These are phyloP conservation scores for Melitaea cinxia DNA, from an alignment of 1,140 invertebrate species.

Conservation along the genomic window DNA sequence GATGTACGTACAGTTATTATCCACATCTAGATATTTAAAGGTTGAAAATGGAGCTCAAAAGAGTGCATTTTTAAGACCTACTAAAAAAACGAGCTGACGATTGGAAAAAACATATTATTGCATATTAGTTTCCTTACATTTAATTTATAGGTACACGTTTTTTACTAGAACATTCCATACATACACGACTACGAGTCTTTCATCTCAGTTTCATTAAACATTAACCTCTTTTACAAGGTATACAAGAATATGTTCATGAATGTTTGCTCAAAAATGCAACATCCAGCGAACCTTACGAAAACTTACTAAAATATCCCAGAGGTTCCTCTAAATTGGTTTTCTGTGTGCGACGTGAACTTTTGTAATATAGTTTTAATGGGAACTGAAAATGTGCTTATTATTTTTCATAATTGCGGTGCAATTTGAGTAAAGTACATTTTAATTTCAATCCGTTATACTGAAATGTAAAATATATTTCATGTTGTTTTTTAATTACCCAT, in stretches of 20 bases:
- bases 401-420: constrained; percentile 8
- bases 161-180: not conserved
- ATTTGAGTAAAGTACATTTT: constrained; percentile 8
- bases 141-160: not conserved
- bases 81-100: too few species aligned
- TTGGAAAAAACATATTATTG: too few species aligned
- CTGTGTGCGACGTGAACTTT: constrained; percentile 27
- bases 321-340: constrained; percentile 33
- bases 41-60: too few species aligned
- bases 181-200: not conserved
- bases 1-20: too few species aligned
- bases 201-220: constrained; percentile 11
- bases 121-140: not conserved
- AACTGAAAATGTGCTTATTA: constrained; percentile 16
- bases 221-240: not conserved
- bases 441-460: not conserved
- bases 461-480: not conserved
- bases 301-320: constrained; percentile 29
- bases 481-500: not conserved
- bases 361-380: constrained; percentile 25
- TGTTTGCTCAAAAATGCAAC: constrained; percentile 31
- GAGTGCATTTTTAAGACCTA: too few species aligned
- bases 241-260: constrained; percentile 19
- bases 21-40: too few species aligned
- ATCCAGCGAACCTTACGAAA: constrained; percentile 13